Percentiles rank a stretch among this genome's conserved stretches.
Evolutionary conservation across 2,888 invertebrate species (phyloP).

Genomic region (Plebejus melissa): DNA sequence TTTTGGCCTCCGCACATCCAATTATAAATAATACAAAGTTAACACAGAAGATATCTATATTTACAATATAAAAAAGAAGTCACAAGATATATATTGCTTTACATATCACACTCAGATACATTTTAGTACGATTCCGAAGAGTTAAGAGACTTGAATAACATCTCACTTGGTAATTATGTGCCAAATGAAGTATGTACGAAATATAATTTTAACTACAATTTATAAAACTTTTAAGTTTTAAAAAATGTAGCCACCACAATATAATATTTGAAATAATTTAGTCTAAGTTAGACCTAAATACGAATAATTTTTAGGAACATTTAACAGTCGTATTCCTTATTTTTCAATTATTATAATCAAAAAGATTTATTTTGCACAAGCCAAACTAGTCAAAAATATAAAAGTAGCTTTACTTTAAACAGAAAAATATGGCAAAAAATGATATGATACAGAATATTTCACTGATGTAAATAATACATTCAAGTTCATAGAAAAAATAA

Average conservation of each 20-base stretch:
- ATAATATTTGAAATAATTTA: no score
- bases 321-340: not conserved
- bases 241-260: not conserved
- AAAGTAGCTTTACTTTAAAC: not conserved
- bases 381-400: not conserved
- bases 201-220: no score
- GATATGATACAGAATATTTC: not conserved
- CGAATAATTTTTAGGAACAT: not conserved
- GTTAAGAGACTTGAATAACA: not conserved
- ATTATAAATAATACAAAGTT: not conserved
- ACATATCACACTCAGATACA: slow-evolving; percentile 21
- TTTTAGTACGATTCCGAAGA: slow-evolving; percentile 7
- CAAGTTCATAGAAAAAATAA: not conserved
- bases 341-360: not conserved
- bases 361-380: not conserved
- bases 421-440: not conserved
- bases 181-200: no score
- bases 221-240: no score
- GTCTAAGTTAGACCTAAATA: not conserved
- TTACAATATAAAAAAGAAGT: slow-evolving; percentile 22
- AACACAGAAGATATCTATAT: slow-evolving; percentile 19
- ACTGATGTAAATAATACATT: not conserved
- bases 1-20: not conserved
- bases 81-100: slow-evolving; percentile 15
- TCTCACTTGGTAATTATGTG: no score